These are phyloP conservation scores for Cydia amplana DNA, from an alignment of 1,140 invertebrate species.

Conservation along the genomic window DNA sequence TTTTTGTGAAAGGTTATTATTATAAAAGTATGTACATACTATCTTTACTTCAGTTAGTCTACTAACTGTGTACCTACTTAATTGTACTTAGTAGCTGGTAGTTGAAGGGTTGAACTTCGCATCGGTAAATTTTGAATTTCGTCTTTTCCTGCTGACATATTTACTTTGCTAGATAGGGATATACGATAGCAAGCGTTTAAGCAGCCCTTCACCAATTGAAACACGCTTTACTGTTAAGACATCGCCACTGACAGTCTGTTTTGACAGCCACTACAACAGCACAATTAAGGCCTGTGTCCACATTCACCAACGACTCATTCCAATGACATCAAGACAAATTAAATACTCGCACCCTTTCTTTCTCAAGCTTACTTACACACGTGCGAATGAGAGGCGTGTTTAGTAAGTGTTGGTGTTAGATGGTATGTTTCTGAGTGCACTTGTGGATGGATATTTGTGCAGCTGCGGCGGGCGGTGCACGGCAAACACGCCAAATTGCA, in stretches of 20 bases:
- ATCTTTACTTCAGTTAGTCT: too few species aligned
- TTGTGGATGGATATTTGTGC: not conserved
- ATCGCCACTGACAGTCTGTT: not conserved
- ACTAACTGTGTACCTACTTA: too few species aligned
- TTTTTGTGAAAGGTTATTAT: too few species aligned
- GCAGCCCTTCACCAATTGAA: too few species aligned
- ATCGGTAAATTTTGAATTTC: too few species aligned
- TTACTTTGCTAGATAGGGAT: too few species aligned
- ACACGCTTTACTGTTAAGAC: not conserved
- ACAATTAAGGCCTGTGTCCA: not conserved
- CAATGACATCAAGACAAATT: not conserved
- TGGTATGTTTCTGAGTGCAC: not conserved
- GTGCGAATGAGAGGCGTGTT: not conserved
- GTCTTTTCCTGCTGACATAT: too few species aligned
- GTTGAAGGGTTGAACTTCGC: too few species aligned
- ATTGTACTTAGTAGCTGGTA: too few species aligned
- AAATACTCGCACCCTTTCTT: not conserved
- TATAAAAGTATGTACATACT: too few species aligned
- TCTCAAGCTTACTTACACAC: not conserved
- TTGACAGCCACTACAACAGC: not conserved
- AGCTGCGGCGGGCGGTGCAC: conserved; percentile 2
- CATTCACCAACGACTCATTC: not conserved
- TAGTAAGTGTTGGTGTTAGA: not conserved
- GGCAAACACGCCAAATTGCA: not conserved
- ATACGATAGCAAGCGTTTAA: too few species aligned